Evolutionary conservation across 1,140 invertebrate species (phyloP), one percentile per base, ranked within the genome.

Genomic region (Trichonephila inaurata): DNA sequence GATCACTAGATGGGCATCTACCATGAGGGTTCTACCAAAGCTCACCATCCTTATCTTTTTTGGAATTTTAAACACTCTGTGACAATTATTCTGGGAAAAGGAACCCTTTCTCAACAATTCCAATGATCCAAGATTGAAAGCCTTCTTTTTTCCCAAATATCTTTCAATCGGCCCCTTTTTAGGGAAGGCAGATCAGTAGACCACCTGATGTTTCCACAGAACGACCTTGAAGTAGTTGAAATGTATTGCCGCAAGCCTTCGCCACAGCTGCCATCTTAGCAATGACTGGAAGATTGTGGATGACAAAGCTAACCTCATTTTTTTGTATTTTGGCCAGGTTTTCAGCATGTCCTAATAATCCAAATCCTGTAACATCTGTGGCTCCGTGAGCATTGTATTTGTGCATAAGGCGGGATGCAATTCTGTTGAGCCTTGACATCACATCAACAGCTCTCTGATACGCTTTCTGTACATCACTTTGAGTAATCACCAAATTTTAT

Each of bases 81-180:
- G 99, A 95, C 99, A 95, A 99, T 99, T 95, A 99, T 99, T 95
- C 98, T 97, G 18, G 99, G 97, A 95, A 98, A 98, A 64, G n/a
- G n/a, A n/a, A n/a, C n/a, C 99, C 99, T 96, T 99, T 99, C 95
- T 99, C 99, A 3, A 99, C 99, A 95, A 99, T 99, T 40, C 97
- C 97, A 94, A 97, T 96, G 95, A 97, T 97, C 97, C 97, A 97
- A 0, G 97, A 96, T 93, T 96, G 96, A 94, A 96, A 97, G 51
- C 96, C 96, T 95, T 97, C 96, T 95, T 96, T 96, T 95, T 95
- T 96, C 95, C n/a, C n/a, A n/a, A 94, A 97, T 96, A 81, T 97
- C 97, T 94, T 96, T 96, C 97, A 97, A 95, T 96, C 97, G 24
- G 96, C 95, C n/a, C n/a, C n/a, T n/a, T n/a, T n/a, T n/a, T n/a